phyloP scores from a whole-genome alignment of 2,888 invertebrate genomes.

The Drosophila heteroneura region DNA sequence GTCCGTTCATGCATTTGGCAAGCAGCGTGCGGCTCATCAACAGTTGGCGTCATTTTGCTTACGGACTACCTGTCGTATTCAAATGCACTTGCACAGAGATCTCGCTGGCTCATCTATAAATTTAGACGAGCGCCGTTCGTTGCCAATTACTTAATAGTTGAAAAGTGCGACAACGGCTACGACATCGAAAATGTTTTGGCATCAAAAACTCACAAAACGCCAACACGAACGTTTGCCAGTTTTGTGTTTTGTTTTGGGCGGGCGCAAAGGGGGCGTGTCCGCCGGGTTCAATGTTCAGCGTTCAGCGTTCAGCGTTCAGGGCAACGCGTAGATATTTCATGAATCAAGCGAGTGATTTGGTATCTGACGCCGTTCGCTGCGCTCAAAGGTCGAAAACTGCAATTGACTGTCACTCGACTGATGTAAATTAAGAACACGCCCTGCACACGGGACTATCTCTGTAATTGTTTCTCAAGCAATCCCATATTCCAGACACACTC shows the following conservation, averaged over 20 bases:
- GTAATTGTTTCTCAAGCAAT: background rate
- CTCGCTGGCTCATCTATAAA: slow-evolving; percentile 60
- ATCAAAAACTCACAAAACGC: slow-evolving; percentile 16
- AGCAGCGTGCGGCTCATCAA: slow-evolving; percentile 58
- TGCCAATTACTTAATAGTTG: slow-evolving; percentile 76
- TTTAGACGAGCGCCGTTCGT: slow-evolving; percentile 47
- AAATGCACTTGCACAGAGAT: slow-evolving; percentile 1
- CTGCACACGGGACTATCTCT: slow-evolving; percentile 59
- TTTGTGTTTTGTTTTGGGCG: slow-evolving; percentile 24
- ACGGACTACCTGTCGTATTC: slow-evolving; percentile 36
- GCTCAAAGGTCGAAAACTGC: slow-evolving; percentile 42
- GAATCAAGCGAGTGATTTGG: slow-evolving; percentile 82
- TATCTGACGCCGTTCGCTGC: slow-evolving; percentile 41
- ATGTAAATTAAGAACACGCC: slow-evolving; percentile 61
- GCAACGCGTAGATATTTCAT: slow-evolving; percentile 74
- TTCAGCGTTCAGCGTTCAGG: slow-evolving; percentile 21
- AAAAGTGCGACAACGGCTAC: slow-evolving; percentile 60
- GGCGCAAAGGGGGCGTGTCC: slow-evolving; percentile 35
- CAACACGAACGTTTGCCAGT: slow-evolving; percentile 49
- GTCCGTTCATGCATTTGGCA: slow-evolving; percentile 71
- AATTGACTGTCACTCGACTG: slow-evolving; percentile 26
- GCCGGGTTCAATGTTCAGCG: slow-evolving; percentile 44
- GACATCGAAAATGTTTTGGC: slow-evolving; percentile 26
- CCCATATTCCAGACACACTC: background rate
- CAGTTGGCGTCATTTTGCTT: slow-evolving; percentile 66